These are phyloP conservation scores for Engraulis encrasicolus DNA, from an alignment of 2,113 vertebrate species.

Conservation along the genomic window DNA sequence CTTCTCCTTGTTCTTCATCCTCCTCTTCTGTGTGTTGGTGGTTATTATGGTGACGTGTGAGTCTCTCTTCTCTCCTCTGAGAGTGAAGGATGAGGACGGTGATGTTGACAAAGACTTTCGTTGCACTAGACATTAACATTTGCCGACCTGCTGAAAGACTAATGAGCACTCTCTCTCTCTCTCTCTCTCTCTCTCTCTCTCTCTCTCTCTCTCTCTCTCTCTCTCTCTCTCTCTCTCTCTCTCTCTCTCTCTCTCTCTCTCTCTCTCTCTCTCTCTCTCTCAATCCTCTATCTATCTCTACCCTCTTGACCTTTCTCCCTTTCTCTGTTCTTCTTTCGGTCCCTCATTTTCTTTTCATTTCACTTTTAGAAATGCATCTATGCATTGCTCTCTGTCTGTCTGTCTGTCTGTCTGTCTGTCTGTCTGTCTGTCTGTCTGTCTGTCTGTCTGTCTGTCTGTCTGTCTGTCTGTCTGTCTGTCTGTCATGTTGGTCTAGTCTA, in stretches of 20 bases:
- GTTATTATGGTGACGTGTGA: slow-evolving; percentile 14
- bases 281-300: too few relatives aligned
- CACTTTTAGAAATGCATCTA: too few relatives aligned
- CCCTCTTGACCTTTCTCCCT: too few relatives aligned
- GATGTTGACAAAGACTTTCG: slow-evolving; percentile 30
- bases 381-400: neutral
- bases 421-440: neutral
- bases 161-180: slow-evolving; percentile 32
- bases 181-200: neutral
- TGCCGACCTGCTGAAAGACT: slow-evolving; percentile 29
- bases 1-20: too few relatives aligned
- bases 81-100: neutral
- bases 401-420: neutral
- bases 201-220: neutral
- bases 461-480: neutral
- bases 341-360: too few relatives aligned
- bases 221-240: neutral
- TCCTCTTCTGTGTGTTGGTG: neutral
- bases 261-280: slow-evolving; percentile 20
- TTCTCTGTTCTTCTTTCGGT: too few relatives aligned
- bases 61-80: neutral
- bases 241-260: neutral
- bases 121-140: neutral
- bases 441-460: neutral
- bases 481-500: slow-evolving; percentile 22